Conservation (phyloP, 2,113 vertebrate species). For the Microcebus tavaratra region DNA sequence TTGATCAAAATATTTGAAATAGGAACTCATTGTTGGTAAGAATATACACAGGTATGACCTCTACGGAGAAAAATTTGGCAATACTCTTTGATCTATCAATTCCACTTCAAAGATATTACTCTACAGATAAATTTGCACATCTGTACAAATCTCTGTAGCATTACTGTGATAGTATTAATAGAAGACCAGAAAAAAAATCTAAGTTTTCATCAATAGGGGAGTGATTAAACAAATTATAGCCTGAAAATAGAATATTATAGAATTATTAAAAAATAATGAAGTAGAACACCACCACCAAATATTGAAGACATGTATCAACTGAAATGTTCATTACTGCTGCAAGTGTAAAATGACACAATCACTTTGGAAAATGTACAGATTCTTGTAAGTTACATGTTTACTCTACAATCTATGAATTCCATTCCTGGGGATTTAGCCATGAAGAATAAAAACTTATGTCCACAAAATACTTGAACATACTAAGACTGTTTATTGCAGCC, state of each 20-base stretch:
- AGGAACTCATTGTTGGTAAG: background rate
- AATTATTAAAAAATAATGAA: background rate
- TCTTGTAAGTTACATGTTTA: background rate
- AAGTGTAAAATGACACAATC: background rate
- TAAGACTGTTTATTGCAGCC: background rate
- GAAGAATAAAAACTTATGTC: background rate
- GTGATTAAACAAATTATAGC: background rate
- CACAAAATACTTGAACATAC: background rate
- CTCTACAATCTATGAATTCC: background rate
- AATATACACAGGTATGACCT: background rate
- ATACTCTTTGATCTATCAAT: background rate
- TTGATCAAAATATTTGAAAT: background rate
- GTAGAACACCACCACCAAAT: background rate
- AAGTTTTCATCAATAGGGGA: background rate
- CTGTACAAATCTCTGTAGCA: background rate
- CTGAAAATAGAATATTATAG: background rate
- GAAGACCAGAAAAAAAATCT: constrained; percentile 18
- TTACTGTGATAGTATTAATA: background rate
- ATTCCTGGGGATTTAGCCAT: background rate
- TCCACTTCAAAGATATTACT: constrained; percentile 8
- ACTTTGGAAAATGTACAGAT: background rate
- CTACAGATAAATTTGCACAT: background rate
- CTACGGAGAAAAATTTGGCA: background rate
- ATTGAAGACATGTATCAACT: background rate
- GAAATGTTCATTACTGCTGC: background rate